phyloP scores from a whole-genome alignment of 2,888 invertebrate genomes.

The Pseudococcus viburni region DNA sequence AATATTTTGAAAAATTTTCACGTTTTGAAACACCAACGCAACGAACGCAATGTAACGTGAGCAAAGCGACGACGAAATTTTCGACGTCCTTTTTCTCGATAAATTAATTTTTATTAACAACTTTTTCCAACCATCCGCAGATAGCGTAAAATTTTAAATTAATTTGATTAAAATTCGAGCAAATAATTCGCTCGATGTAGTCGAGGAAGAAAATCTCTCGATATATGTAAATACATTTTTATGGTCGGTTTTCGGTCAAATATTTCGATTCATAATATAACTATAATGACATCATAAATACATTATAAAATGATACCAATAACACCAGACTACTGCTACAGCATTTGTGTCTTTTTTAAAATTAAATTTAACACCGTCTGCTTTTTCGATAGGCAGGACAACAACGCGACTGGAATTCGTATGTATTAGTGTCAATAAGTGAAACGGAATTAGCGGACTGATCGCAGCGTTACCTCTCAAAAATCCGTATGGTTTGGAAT shows the following conservation, averaged over 20 bases:
- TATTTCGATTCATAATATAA: not conserved
- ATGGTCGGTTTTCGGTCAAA: not conserved
- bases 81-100: not conserved
- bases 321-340: not conserved
- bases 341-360: not conserved
- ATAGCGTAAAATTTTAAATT: not conserved
- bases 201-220: too few relatives aligned
- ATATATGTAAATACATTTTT: not conserved
- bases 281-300: not conserved
- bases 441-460: conserved; percentile 49
- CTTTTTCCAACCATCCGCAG: not conserved
- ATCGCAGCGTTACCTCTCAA: conserved; percentile 2
- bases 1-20: conserved; percentile 13
- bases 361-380: conserved; percentile 50
- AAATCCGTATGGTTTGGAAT: conserved; percentile 31
- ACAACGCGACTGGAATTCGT: conserved; percentile 36
- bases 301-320: not conserved
- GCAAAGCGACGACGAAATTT: not conserved
- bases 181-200: not conserved
- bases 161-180: not conserved
- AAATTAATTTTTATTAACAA: conserved; percentile 21
- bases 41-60: too few relatives aligned
- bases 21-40: not conserved
- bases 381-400: not conserved
- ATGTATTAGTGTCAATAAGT: conserved; percentile 50